A percentile compares a stretch with the other conserved stretches of the same genome.
phyloP scores from a whole-genome alignment of 2,888 invertebrate genomes.

The Pecten maximus region DNA sequence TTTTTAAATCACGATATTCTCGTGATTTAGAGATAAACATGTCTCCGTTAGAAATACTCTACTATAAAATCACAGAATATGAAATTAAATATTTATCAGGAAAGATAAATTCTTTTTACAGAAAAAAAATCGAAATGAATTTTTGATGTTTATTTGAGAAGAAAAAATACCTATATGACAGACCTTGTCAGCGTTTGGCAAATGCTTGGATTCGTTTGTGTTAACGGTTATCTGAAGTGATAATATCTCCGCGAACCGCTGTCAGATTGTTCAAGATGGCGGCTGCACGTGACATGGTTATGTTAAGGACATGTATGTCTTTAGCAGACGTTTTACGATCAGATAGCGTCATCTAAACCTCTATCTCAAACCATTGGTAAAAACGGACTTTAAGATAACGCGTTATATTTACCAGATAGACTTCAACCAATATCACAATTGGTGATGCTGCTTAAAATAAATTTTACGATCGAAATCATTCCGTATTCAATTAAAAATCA shows the following conservation, averaged over 20 bases:
- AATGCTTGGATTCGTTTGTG: neutral
- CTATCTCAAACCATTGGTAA: conserved; percentile 13
- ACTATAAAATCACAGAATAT: conserved; percentile 18
- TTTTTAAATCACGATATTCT: conserved; percentile 9
- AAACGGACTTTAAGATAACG: neutral
- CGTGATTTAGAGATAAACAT: neutral
- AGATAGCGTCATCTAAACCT: neutral
- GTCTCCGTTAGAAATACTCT: neutral
- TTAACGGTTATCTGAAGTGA: neutral
- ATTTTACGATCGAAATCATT: neutral
- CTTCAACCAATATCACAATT: neutral
- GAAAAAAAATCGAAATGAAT: neutral
- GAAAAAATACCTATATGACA: neutral
- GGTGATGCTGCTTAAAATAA: neutral
- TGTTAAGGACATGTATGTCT: conserved; percentile 28
- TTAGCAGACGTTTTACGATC: conserved; percentile 10
- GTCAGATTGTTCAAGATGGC: conserved; percentile 22
- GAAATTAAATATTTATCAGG: neutral
- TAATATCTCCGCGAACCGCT: neutral
- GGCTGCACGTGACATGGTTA: neutral
- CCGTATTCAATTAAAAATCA: neutral
- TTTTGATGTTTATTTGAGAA: neutral
- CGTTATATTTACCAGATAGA: neutral
- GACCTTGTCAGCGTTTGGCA: neutral
- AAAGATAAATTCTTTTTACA: neutral